Percentiles rank a stretch among this genome's conserved stretches.
These are phyloP conservation scores for Hemistola chrysoprasaria DNA, from an alignment of 2,888 invertebrate species.

Conservation along the genomic window DNA sequence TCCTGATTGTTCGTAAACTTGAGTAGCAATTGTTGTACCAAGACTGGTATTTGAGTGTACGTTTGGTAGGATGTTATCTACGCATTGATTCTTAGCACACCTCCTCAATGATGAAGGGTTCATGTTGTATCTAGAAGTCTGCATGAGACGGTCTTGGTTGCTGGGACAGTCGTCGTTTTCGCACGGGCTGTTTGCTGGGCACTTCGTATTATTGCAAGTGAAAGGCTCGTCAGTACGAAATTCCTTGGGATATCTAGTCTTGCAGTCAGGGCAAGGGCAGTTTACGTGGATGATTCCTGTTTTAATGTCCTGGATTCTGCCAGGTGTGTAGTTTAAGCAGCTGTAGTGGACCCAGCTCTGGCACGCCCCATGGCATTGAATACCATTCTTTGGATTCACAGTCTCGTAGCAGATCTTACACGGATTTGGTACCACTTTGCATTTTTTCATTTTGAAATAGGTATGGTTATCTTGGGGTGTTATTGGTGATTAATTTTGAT, in stretches of 20 bases:
- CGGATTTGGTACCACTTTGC: constrained; percentile 54
- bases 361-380: constrained; percentile 65
- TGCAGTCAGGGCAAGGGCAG: constrained; percentile 72
- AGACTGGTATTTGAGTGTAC: constrained; percentile 2
- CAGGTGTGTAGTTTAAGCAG: constrained; percentile 65
- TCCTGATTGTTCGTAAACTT: constrained; percentile 1
- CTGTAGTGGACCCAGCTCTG: constrained; percentile 60
- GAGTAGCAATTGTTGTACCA: constrained; percentile 30
- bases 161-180: constrained; percentile 37
- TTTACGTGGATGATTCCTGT: constrained; percentile 55
- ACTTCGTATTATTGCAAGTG: constrained; percentile 49
- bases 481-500: constrained; percentile 14
- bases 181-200: constrained; percentile 56
- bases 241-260: constrained; percentile 47
- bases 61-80: neutral
- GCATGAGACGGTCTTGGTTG: constrained; percentile 26
- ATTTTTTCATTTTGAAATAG: constrained; percentile 24
- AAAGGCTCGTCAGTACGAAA: constrained; percentile 45
- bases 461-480: constrained; percentile 12
- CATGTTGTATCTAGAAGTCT: constrained; percentile 17
- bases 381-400: constrained; percentile 54
- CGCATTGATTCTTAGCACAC: constrained; percentile 19
- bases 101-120: constrained; percentile 29
- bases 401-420: constrained; percentile 64
- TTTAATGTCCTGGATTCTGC: constrained; percentile 63